A percentile compares a stretch with the other conserved stretches of the same genome.
Evolutionary conservation across 2,797 vertebrate species (phyloP).

Genomic region (Leptatherina wallacei): DNA sequence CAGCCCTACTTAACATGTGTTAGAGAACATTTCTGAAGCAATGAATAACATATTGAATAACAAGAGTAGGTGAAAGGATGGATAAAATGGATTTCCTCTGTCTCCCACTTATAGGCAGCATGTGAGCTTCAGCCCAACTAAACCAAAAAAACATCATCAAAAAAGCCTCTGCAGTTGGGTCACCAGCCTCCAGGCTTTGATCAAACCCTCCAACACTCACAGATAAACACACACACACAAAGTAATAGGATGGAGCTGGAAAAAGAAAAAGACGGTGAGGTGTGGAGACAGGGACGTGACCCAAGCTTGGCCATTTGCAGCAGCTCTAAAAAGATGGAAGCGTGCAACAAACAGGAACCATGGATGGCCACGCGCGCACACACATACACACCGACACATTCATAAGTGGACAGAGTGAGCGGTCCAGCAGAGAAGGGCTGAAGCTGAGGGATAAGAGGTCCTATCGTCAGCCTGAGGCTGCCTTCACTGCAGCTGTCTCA

Average conservation of each 20-base stretch:
- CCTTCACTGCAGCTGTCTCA: conserved; percentile 42
- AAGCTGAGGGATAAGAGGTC: conserved; percentile 69
- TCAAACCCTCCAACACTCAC: conserved; percentile 20
- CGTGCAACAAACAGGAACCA: conserved; percentile 34
- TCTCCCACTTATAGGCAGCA: neutral
- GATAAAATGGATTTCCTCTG: conserved; percentile 1
- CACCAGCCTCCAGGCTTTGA: conserved; percentile 34
- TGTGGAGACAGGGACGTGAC: conserved; percentile 4
- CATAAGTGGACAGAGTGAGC: conserved; percentile 6
- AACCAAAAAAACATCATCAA: conserved; percentile 29
- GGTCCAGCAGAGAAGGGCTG: conserved; percentile 66
- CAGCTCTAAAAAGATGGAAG: conserved; percentile 33
- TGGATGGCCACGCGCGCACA: conserved; percentile 15
- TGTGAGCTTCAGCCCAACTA: conserved; percentile 15
- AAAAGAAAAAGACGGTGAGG: neutral
- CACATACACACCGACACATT: conserved; percentile 9
- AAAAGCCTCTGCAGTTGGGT: neutral
- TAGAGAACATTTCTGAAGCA: neutral
- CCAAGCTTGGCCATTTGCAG: conserved; percentile 29
- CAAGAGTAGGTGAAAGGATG: neutral
- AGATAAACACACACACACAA: neutral
- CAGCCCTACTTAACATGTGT: neutral
- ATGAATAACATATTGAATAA: neutral
- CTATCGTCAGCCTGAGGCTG: conserved; percentile 62
- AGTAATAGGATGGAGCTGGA: conserved; percentile 1